Evolutionary conservation across 2,797 vertebrate genomes (phyloP), one percentile per base, ranked within the genome.

Genomic region (Esox masquinongy): DNA sequence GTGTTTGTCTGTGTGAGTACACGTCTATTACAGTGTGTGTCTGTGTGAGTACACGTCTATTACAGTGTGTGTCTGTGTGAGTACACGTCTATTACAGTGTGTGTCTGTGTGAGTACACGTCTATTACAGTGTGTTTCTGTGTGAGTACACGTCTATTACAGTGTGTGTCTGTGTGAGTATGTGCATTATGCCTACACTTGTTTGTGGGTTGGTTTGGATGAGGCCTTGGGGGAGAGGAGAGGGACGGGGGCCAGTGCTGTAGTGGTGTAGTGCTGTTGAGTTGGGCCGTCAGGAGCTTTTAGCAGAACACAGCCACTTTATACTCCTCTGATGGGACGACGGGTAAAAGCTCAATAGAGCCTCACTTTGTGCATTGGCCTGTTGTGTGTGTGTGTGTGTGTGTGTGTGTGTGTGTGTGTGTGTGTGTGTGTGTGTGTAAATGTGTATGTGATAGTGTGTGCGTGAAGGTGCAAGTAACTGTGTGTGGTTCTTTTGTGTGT

Each of bases 341-440:
- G 39, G 53, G 63, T 1, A 17, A 34, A 24, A 31, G 15, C 15
- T 59, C 26, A 36, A 34, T 43, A 24, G 67, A 69, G 36, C 34
- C 17, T 43, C 36, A 22, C 66, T n/a, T 5, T 19, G 67, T 6
- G 69, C 29, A 43, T 43, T 43, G 39, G 5, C 39, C 39, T 43
- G 39, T 43, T 68, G 31, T 68, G 67, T 39, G 31, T 64, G 16
- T 71, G 43, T 68, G 47, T 49, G 69, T 1, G 68, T 70, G 43
- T 70, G 68, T 22, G n/a, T n/a, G 22, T n/a, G 5, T 43, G 39
- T 43, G 47, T 11, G n/a, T 31, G 47, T 68, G 47, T 15, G 69
- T 1, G 47, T 50, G 47, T 26, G n/a, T 14, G 9, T 70, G 43
- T 22, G 11, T n/a, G 22, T 50, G 68, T 6, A n/a, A 1, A 4